These are phyloP conservation scores for Listronotus bonariensis DNA, from an alignment of 1,140 invertebrate species.

Conservation along the genomic window DNA sequence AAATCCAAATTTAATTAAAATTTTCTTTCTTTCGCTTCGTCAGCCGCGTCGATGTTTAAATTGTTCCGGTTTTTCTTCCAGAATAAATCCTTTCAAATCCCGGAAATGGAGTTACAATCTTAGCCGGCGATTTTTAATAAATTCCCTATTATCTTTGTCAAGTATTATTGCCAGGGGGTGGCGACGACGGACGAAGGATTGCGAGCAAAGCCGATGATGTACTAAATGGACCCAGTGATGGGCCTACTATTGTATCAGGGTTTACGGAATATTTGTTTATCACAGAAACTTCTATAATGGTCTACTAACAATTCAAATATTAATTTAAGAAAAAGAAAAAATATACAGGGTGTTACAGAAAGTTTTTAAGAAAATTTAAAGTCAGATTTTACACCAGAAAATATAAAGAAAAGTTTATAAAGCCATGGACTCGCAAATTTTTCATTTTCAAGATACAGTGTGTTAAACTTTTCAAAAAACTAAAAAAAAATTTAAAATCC, in stretches of 20 bases:
- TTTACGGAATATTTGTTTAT: neutral
- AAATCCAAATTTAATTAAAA: conserved; percentile 38
- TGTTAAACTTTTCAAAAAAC: no score
- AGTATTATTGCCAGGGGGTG: conserved; percentile 35
- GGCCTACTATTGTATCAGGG: conserved; percentile 12
- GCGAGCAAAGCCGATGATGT: conserved; percentile 25
- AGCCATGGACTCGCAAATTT: no score
- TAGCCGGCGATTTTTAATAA: conserved; percentile 35
- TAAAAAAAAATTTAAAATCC: no score
- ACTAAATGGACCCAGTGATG: conserved; percentile 13
- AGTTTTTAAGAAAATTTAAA: no score
- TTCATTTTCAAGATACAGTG: no score
- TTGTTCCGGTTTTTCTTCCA: conserved; percentile 31
- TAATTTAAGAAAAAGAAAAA: no score
- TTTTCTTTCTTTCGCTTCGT: conserved; percentile 20
- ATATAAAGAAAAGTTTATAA: no score
- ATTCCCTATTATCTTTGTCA: conserved; percentile 42
- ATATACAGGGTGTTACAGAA: no score
- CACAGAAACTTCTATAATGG: no score
- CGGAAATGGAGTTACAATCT: conserved; percentile 43
- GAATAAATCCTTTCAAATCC: conserved; percentile 36
- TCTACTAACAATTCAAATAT: no score
- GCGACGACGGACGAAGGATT: conserved; percentile 11
- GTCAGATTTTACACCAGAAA: no score
- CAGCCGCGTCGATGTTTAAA: conserved; percentile 13